Conservation (phyloP, 2,888 invertebrate species). For the Tryphoninae sp. region DNA sequence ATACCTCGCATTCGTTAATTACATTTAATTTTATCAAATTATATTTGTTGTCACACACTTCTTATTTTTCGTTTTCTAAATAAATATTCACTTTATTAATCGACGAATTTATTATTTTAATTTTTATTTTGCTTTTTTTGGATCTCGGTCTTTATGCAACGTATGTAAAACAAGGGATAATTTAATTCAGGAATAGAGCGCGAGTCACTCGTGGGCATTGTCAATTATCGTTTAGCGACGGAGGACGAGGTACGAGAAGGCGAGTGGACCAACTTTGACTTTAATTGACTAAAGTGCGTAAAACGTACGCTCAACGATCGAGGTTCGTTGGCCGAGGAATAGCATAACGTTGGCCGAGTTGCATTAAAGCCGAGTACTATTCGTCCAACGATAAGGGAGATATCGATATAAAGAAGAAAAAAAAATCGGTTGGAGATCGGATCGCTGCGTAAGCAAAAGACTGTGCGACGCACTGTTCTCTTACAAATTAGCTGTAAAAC, state of each 20-base stretch:
- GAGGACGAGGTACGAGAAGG: conserved; percentile 19
- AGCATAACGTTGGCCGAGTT: conserved; percentile 50
- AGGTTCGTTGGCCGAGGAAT: conserved; percentile 61
- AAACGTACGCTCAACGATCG: conserved; percentile 33
- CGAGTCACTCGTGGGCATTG: conserved; percentile 13
- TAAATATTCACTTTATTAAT: no score
- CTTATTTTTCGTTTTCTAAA: no score
- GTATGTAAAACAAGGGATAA: conserved; percentile 19
- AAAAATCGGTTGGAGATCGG: conserved; percentile 44
- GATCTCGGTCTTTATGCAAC: background rate
- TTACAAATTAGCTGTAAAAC: background rate
- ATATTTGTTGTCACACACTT: no score
- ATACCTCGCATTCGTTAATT: no score
- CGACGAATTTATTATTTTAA: background rate
- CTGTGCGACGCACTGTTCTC: conserved; percentile 13
- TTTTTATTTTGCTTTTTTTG: background rate
- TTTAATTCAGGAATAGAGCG: conserved; percentile 16
- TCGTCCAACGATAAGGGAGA: conserved; percentile 46
- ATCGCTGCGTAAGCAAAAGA: conserved; percentile 23
- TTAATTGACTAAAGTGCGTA: conserved; percentile 25
- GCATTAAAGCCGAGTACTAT: conserved; percentile 42
- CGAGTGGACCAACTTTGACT: background rate
- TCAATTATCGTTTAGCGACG: conserved; percentile 56
- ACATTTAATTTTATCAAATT: no score
- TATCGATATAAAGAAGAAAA: conserved; percentile 34